A percentile compares a stretch with the other conserved stretches of the same genome.
These are phyloP conservation scores for Lophochroa leadbeateri DNA, from an alignment of 2,113 vertebrate genomes.

Conservation along the genomic window DNA sequence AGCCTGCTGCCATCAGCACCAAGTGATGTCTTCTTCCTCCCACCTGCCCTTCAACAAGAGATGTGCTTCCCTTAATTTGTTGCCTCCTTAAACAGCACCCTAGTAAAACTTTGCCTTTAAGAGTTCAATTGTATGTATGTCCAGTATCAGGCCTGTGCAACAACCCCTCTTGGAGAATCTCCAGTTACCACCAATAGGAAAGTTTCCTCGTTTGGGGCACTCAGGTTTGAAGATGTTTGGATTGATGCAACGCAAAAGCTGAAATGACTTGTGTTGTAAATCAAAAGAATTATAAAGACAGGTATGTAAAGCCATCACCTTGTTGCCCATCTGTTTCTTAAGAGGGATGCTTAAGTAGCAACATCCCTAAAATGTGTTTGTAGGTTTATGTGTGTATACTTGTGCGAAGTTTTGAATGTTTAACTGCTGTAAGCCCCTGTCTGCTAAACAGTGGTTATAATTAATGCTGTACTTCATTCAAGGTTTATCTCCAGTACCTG, in stretches of 20 bases:
- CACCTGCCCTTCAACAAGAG: neutral
- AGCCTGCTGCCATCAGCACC: neutral
- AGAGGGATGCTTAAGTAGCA: neutral
- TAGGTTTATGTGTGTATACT: neutral
- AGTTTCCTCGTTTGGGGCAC: neutral
- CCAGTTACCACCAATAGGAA: neutral
- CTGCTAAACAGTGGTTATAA: neutral
- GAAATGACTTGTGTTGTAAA: neutral
- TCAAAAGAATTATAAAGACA: neutral
- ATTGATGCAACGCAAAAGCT: neutral
- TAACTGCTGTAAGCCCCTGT: neutral
- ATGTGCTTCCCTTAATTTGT: neutral
- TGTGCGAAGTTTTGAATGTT: neutral
- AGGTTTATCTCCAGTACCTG: neutral
- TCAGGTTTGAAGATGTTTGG: neutral
- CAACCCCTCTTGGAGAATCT: neutral
- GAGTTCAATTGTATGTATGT: accelerated
- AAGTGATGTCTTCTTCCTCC: neutral
- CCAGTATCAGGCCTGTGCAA: neutral
- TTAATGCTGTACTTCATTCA: neutral
- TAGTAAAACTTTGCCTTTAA: neutral
- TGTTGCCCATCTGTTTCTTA: neutral
- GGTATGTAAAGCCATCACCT: neutral
- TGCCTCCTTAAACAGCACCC: neutral
- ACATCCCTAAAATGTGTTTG: neutral